phyloP scores from a whole-genome alignment of 1,140 invertebrate species.

The Belonocnema kinseyi region DNA sequence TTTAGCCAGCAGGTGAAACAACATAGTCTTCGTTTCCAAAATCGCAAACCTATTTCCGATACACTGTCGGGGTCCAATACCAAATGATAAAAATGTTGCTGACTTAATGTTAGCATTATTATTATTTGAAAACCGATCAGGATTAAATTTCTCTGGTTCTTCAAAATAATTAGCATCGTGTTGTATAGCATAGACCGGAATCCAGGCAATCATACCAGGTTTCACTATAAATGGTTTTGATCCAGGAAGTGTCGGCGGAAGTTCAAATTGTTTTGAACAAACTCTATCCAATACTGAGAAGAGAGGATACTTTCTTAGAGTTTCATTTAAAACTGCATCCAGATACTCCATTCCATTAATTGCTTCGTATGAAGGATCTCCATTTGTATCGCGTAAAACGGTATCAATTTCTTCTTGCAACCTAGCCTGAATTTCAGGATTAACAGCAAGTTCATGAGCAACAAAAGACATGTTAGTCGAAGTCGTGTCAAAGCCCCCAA shows the following conservation, averaged over 20 bases:
- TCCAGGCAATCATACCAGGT: slow-evolving; percentile 46
- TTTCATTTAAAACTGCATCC: slow-evolving; percentile 52
- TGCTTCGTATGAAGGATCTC: slow-evolving; percentile 45
- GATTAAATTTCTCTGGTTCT: slow-evolving; percentile 76
- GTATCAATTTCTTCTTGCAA: slow-evolving; percentile 54
- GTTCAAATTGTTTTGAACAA: slow-evolving; percentile 62
- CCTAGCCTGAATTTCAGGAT: slow-evolving; percentile 46
- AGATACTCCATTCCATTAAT: slow-evolving; percentile 45
- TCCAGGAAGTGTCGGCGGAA: slow-evolving; percentile 51
- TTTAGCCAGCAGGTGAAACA: slow-evolving; percentile 40
- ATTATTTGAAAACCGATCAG: slow-evolving; percentile 76
- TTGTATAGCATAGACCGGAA: slow-evolving; percentile 73
- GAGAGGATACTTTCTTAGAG: slow-evolving; percentile 48
- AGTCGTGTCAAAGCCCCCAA: slow-evolving; percentile 74
- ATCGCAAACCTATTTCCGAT: slow-evolving; percentile 49
- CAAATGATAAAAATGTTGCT: slow-evolving; percentile 55
- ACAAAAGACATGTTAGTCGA: slow-evolving; percentile 70
- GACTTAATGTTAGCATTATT: background rate
- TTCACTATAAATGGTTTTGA: slow-evolving; percentile 70
- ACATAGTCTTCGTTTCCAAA: slow-evolving; percentile 43
- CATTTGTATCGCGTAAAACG: slow-evolving; percentile 43
- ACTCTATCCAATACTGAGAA: slow-evolving; percentile 73
- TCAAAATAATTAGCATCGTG: slow-evolving; percentile 75
- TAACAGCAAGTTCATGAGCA: slow-evolving; percentile 35
- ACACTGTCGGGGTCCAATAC: slow-evolving; percentile 47